Evolutionary conservation across 2,888 invertebrate genomes (phyloP).

Genomic region (Drosophila dives): DNA sequence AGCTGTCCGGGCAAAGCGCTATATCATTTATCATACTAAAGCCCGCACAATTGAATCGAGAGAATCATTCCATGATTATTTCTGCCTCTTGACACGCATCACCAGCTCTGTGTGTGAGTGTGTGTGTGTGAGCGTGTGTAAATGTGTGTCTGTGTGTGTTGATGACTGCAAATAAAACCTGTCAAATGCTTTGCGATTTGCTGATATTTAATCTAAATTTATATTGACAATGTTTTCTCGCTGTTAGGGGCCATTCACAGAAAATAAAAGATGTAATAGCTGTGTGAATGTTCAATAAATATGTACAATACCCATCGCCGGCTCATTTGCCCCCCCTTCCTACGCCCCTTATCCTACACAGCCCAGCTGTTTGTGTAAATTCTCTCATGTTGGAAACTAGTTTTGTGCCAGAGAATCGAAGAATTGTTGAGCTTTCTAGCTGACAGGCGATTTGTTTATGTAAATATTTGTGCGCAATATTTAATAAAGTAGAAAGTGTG

Average conservation of each 20-base stretch:
- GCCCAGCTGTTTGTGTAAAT: not conserved
- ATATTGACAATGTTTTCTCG: constrained; percentile 40
- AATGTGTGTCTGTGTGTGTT: constrained; percentile 2
- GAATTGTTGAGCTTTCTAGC: not conserved
- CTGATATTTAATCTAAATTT: constrained; percentile 62
- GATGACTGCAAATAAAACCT: constrained; percentile 45
- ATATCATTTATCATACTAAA: constrained; percentile 67
- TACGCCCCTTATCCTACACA: not conserved
- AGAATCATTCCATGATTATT: constrained; percentile 14
- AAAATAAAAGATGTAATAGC: not conserved
- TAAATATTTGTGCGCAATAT: constrained; percentile 30
- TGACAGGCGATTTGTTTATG: constrained; percentile 39
- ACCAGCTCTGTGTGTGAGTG: constrained; percentile 17
- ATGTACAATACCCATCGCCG: not conserved
- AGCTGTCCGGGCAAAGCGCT: constrained; percentile 27
- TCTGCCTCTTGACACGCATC: constrained; percentile 53
- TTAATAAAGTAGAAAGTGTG: constrained; percentile 11
- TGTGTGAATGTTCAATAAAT: not conserved
- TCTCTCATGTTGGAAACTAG: constrained; percentile 28
- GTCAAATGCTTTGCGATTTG: constrained; percentile 51
- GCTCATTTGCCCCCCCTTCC: not conserved
- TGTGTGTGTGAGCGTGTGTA: not conserved
- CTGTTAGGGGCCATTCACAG: constrained; percentile 11
- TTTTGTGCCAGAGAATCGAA: constrained; percentile 7
- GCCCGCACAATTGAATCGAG: constrained; percentile 54